These are phyloP conservation scores for Drosophila navojoa DNA, from an alignment of 1,140 invertebrate species.

Conservation along the genomic window DNA sequence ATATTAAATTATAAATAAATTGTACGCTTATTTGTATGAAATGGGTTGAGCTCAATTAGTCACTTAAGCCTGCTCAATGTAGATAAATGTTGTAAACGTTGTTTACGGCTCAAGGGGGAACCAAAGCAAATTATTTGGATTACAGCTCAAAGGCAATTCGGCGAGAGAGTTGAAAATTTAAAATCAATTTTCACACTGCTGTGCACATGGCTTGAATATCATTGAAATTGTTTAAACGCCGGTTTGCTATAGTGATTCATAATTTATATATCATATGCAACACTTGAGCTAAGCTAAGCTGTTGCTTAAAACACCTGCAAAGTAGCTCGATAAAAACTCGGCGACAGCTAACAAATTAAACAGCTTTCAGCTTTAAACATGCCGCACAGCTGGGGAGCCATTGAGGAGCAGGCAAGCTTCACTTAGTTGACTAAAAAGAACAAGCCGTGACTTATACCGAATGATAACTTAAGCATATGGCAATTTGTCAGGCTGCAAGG, in stretches of 20 bases:
- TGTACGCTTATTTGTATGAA: neutral
- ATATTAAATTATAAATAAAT: slow-evolving; percentile 15
- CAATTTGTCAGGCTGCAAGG: slow-evolving; percentile 32
- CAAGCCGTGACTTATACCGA: slow-evolving; percentile 9
- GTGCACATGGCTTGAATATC: too few species aligned
- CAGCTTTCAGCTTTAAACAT: too few species aligned
- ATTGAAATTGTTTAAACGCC: too few species aligned
- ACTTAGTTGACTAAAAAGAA: slow-evolving; percentile 6
- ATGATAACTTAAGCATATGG: slow-evolving; percentile 19
- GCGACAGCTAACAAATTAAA: too few species aligned
- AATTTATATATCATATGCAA: too few species aligned
- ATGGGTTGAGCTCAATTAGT: neutral
- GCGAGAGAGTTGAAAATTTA: too few species aligned
- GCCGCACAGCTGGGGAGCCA: neutral
- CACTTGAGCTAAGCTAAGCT: too few species aligned
- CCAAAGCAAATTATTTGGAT: too few species aligned
- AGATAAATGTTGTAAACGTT: neutral
- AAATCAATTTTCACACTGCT: too few species aligned
- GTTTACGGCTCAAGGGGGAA: too few species aligned
- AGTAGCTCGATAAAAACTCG: neutral
- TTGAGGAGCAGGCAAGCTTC: neutral
- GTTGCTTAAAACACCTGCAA: neutral
- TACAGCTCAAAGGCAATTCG: too few species aligned
- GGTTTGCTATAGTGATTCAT: too few species aligned
- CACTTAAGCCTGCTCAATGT: neutral